A percentile compares a stretch with the other conserved stretches of the same genome.
Conservation (phyloP, 2,113 vertebrate species). For the Lethenteron camtschaticum region DNA sequence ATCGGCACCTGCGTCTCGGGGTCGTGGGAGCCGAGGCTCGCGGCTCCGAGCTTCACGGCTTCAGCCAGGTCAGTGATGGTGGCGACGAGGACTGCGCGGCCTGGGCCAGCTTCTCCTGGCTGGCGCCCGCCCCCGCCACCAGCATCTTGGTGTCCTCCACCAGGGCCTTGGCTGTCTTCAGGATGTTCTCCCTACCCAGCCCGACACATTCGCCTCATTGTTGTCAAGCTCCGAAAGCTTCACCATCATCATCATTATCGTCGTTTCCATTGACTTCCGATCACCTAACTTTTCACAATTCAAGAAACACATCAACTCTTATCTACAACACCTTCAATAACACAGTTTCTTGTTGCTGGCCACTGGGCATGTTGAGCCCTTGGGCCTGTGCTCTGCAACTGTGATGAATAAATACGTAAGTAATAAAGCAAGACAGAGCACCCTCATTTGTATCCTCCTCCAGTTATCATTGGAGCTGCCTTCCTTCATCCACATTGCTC, state of each 20-base stretch:
- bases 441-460: too few species aligned
- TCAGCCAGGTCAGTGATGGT: slow-evolving; percentile 93
- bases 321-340: background rate
- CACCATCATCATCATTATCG: background rate
- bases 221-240: too few species aligned
- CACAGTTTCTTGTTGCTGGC: too few species aligned
- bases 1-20: slow-evolving; percentile 70
- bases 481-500: too few species aligned
- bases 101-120: slow-evolving; percentile 78
- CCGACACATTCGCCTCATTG: too few species aligned
- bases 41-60: slow-evolving; percentile 77
- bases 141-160: slow-evolving; percentile 92
- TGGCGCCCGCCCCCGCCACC: slow-evolving; percentile 80
- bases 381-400: too few species aligned
- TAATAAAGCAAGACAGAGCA: too few species aligned
- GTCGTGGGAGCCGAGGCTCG: slow-evolving; percentile 76
- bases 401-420: too few species aligned
- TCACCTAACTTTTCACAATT: background rate
- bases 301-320: background rate
- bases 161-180: slow-evolving; percentile 90
- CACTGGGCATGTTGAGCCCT: too few species aligned
- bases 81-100: slow-evolving; percentile 75
- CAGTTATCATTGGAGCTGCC: too few species aligned
- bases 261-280: too few species aligned
- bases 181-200: slow-evolving; percentile 59